These are phyloP conservation scores for Caenorhabditis inopinata DNA, from an alignment of 1,140 invertebrate species.

Conservation along the genomic window DNA sequence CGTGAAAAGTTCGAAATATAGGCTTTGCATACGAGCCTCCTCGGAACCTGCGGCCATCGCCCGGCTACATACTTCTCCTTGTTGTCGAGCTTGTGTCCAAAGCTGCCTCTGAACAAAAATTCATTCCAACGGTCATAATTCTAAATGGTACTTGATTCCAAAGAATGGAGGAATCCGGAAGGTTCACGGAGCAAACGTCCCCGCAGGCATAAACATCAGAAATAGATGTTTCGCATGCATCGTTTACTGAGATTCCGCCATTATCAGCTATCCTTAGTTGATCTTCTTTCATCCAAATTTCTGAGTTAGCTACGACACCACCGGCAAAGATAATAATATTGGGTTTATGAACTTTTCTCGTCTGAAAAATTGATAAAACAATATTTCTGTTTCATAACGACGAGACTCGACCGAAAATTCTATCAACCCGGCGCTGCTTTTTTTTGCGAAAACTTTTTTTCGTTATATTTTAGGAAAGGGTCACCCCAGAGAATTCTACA, in stretches of 20 bases:
- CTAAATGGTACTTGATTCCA: conserved; percentile 22
- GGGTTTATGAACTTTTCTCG: conserved; percentile 72
- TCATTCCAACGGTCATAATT: background rate
- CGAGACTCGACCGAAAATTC: too few relatives aligned
- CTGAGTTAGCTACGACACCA: conserved; percentile 76
- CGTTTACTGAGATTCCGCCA: conserved; percentile 76
- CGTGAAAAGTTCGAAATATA: conserved; percentile 94
- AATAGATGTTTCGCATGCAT: conserved; percentile 80
- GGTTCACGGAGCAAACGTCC: conserved; percentile 81
- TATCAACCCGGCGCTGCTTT: too few relatives aligned
- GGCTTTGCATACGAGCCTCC: conserved; percentile 74
- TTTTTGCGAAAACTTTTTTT: too few relatives aligned
- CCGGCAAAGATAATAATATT: conserved; percentile 93
- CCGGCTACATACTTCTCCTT: conserved; percentile 92
- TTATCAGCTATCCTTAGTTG: conserved; percentile 71
- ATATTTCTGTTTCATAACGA: too few relatives aligned
- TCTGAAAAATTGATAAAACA: background rate
- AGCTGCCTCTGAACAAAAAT: conserved; percentile 84
- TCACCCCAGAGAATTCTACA: too few relatives aligned
- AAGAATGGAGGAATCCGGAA: conserved; percentile 78
- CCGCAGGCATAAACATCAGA: conserved; percentile 86
- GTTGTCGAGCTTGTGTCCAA: conserved; percentile 95
- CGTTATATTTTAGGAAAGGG: too few relatives aligned
- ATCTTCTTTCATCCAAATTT: conserved; percentile 53
- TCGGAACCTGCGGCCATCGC: conserved; percentile 74